Conservation (phyloP, 2,888 invertebrate species). For the Odontocolon sp. region DNA sequence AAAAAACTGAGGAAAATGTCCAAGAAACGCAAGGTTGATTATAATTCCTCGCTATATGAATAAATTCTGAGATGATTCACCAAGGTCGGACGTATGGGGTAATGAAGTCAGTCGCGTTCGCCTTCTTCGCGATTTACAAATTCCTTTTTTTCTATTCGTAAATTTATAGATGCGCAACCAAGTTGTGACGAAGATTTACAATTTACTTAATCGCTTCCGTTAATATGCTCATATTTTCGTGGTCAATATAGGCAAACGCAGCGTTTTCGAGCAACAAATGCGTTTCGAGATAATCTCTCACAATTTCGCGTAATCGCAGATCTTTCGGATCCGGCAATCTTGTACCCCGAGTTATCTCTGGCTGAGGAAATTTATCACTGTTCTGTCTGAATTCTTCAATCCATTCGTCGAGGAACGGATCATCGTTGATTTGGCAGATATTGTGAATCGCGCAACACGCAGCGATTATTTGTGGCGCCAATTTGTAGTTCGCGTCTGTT, state of each 20-base stretch:
- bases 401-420: conserved; percentile 63
- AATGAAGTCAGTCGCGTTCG: too few species aligned
- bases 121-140: too few species aligned
- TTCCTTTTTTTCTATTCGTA: too few species aligned
- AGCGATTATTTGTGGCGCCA: conserved; percentile 67
- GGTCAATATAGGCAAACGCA: background rate
- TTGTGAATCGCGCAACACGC: conserved; percentile 69
- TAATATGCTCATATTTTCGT: too few species aligned
- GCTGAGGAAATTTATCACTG: conserved; percentile 63
- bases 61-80: too few species aligned
- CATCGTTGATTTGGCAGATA: conserved; percentile 64
- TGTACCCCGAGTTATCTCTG: conserved; percentile 57
- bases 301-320: background rate
- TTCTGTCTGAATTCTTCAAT: conserved; percentile 35
- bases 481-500: conserved; percentile 65
- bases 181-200: too few species aligned
- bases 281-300: conserved; percentile 22
- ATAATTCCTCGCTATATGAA: too few species aligned
- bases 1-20: too few species aligned
- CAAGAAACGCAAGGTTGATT: too few species aligned
- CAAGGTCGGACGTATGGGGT: too few species aligned
- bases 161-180: too few species aligned
- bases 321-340: conserved; percentile 39
- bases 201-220: too few species aligned
- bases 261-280: background rate